Percentiles rank a stretch among this genome's conserved stretches.
phyloP scores from a whole-genome alignment of 1,140 invertebrate genomes.

The Drosophila kohkoa region DNA sequence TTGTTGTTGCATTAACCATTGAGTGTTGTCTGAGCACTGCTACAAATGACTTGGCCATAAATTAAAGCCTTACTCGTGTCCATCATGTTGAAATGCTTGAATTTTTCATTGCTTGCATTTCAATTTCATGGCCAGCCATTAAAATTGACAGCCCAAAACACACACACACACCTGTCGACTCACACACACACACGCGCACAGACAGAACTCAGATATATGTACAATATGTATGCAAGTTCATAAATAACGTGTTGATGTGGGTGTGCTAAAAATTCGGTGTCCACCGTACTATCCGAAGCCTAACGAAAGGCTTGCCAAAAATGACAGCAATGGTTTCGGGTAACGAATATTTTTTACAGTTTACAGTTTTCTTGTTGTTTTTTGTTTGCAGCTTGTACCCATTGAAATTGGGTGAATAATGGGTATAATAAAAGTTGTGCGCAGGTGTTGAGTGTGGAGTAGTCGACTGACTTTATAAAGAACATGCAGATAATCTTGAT shows the following conservation, averaged over 20 bases:
- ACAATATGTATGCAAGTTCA: slow-evolving; percentile 10
- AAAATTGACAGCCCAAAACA: slow-evolving; percentile 65
- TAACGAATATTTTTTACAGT: neutral
- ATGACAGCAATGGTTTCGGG: slow-evolving; percentile 17
- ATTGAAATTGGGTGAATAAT: neutral
- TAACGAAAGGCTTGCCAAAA: slow-evolving; percentile 46
- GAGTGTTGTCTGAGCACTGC: neutral
- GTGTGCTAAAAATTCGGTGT: slow-evolving; percentile 25
- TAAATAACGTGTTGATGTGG: slow-evolving; percentile 54
- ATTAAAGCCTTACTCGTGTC: slow-evolving; percentile 70
- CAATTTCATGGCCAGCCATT: slow-evolving; percentile 79
- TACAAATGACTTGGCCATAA: slow-evolving; percentile 54
- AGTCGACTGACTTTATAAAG: neutral
- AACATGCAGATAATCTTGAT: neutral
- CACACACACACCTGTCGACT: slow-evolving; percentile 19
- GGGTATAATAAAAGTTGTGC: neutral
- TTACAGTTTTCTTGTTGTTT: neutral
- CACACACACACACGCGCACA: slow-evolving; percentile 18
- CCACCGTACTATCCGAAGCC: slow-evolving; percentile 1
- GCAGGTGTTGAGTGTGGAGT: neutral
- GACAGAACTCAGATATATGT: neutral
- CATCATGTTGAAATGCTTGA: slow-evolving; percentile 80
- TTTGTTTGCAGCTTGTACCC: neutral
- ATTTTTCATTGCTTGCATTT: slow-evolving; percentile 80
- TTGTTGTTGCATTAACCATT: neutral